Evolutionary conservation across 2,888 invertebrate genomes (phyloP).

Genomic region (Eucera pruinosa): DNA sequence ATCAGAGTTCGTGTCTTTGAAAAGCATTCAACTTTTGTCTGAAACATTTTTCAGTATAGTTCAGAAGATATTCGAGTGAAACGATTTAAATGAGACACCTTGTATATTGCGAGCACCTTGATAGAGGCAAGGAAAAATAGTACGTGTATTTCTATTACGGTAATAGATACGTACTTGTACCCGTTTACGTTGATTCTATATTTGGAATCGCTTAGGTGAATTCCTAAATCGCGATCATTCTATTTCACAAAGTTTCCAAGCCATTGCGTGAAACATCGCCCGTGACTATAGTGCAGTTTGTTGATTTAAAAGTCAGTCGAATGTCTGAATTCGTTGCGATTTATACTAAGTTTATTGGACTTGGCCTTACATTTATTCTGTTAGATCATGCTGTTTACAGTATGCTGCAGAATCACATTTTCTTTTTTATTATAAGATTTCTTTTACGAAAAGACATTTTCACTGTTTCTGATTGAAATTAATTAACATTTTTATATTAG

Average conservation of each 20-base stretch:
- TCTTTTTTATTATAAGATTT: not conserved
- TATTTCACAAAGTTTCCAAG: conserved; percentile 21
- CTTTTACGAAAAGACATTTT: not conserved
- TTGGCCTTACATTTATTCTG: not conserved
- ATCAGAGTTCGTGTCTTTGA: too few relatives aligned
- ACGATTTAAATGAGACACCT: too few relatives aligned
- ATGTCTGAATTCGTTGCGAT: not conserved
- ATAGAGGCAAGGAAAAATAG: conserved; percentile 7
- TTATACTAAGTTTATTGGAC: not conserved
- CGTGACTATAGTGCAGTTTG: not conserved
- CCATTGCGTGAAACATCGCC: conserved; percentile 14
- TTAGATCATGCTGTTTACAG: not conserved
- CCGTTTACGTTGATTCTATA: conserved; percentile 22
- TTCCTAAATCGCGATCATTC: conserved; percentile 31
- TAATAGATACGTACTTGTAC: conserved; percentile 28
- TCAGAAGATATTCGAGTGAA: too few relatives aligned
- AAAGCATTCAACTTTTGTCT: too few relatives aligned
- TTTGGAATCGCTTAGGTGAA: conserved; percentile 28
- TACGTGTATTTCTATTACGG: conserved; percentile 16
- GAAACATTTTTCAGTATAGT: too few relatives aligned
- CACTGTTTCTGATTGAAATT: not conserved
- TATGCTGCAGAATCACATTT: not conserved
- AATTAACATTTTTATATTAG: too few relatives aligned
- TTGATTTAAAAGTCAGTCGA: conserved; percentile 2
- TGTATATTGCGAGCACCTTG: not conserved